These are phyloP conservation scores for Margarornis squamiger DNA, from an alignment of 2,797 vertebrate species.

Conservation along the genomic window DNA sequence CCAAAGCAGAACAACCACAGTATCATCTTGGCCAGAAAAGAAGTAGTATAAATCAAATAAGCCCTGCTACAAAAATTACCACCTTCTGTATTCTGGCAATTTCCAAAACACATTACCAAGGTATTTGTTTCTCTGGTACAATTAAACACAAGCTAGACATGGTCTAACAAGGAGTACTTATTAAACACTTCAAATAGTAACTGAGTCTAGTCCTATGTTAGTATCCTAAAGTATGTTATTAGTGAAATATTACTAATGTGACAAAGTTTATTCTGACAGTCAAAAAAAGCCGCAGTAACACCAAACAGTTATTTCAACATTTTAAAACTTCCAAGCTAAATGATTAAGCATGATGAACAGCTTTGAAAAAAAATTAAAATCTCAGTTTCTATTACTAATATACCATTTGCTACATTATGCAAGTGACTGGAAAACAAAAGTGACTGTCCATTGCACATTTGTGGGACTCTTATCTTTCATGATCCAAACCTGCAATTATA, in stretches of 20 bases:
- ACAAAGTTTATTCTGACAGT: background rate
- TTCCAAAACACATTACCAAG: background rate
- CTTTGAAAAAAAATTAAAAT: background rate
- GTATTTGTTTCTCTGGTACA: background rate
- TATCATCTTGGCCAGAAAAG: background rate
- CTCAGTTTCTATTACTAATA: background rate
- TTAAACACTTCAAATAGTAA: background rate
- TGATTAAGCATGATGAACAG: background rate
- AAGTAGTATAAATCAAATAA: background rate
- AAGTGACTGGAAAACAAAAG: background rate
- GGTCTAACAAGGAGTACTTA: background rate
- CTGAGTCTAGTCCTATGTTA: background rate
- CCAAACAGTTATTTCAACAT: background rate
- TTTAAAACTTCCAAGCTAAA: background rate
- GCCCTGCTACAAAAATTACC: background rate
- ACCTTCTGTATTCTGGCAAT: background rate
- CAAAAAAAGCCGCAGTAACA: background rate
- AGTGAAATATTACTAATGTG: background rate
- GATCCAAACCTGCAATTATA: background rate
- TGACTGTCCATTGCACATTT: background rate
- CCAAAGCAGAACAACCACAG: background rate
- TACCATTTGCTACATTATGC: background rate
- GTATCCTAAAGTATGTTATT: background rate
- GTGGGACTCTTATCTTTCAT: background rate
- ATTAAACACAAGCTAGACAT: background rate